Conservation (phyloP, 2,888 invertebrate species). For the Heliconius erato region DNA sequence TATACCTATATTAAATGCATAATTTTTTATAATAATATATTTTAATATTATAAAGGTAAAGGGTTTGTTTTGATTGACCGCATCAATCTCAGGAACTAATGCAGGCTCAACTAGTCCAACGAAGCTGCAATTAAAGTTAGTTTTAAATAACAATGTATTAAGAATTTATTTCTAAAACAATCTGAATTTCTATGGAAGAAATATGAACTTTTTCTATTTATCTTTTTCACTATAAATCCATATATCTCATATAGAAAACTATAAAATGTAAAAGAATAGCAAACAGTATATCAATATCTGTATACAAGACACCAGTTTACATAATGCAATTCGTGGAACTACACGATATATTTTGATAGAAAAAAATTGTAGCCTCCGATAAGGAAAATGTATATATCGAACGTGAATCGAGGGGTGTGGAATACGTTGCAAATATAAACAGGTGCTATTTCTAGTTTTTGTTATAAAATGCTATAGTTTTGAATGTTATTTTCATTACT, state of each 20-base stretch:
- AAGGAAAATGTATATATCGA: background rate
- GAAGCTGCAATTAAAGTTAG: too few species aligned
- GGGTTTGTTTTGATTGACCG: too few species aligned
- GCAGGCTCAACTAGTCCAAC: too few species aligned
- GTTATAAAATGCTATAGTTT: background rate
- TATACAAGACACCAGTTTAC: background rate
- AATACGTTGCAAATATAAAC: background rate
- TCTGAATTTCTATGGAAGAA: background rate
- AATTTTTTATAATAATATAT: too few species aligned
- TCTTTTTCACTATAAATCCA: background rate
- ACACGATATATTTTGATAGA: conserved; percentile 11
- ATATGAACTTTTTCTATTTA: background rate
- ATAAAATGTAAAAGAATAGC: conserved; percentile 9
- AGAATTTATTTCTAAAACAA: too few species aligned
- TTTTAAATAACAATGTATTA: too few species aligned
- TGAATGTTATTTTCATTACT: background rate
- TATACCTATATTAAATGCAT: too few species aligned
- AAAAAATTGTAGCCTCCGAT: conserved; percentile 8
- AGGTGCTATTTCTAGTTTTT: background rate
- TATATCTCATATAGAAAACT: background rate
- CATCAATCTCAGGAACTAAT: too few species aligned
- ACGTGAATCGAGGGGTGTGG: background rate
- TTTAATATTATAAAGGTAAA: too few species aligned
- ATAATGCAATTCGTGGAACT: background rate
- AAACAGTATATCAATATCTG: background rate